Conservation (phyloP, 2,113 vertebrate genomes). For the Leptocoma aspasia region DNA sequence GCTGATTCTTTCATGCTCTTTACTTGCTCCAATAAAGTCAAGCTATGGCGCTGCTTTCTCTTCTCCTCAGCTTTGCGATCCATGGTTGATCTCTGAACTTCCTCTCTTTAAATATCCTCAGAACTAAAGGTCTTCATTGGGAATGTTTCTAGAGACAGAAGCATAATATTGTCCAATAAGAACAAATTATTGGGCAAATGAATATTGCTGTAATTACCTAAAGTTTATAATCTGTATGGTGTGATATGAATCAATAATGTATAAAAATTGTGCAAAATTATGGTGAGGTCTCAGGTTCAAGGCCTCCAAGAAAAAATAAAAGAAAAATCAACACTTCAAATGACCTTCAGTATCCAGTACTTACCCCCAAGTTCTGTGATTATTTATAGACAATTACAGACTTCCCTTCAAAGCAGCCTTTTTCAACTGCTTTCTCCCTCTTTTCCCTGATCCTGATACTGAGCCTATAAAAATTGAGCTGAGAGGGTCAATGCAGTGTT, state of each 20-base stretch:
- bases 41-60: slow-evolving; percentile 75
- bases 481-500: not conserved
- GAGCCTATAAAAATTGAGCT: not conserved
- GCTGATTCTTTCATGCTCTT: slow-evolving; percentile 83
- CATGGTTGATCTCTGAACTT: slow-evolving; percentile 65
- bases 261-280: not conserved
- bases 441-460: not conserved
- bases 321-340: not conserved
- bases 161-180: not conserved
- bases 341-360: not conserved
- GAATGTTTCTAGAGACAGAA: slow-evolving; percentile 41
- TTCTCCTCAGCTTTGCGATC: slow-evolving; percentile 69
- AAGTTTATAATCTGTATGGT: not conserved
- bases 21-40: slow-evolving; percentile 81
- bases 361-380: not conserved
- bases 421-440: not conserved
- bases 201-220: not conserved
- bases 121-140: not conserved
- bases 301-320: not conserved
- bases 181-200: not conserved
- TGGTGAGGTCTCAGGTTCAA: not conserved
- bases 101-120: not conserved
- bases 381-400: not conserved
- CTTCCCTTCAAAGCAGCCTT: not conserved
- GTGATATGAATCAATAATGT: not conserved